phyloP scores from a whole-genome alignment of 2,888 invertebrate genomes.

The Steinernema carpocapsae region DNA sequence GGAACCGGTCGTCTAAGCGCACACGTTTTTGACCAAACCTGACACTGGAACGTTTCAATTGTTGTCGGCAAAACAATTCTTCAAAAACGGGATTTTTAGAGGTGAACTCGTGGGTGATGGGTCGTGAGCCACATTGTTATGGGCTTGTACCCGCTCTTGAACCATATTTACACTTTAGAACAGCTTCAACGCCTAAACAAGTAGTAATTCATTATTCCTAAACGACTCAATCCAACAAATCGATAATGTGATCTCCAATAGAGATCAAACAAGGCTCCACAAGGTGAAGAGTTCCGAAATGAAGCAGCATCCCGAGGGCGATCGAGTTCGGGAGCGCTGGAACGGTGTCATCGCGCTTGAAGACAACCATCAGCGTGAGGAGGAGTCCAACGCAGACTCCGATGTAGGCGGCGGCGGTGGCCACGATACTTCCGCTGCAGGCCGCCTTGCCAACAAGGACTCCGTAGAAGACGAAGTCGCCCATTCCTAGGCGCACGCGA shows the following conservation, averaged over 20 bases:
- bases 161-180: too few species aligned
- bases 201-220: too few species aligned
- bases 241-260: neutral
- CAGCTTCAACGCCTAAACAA: too few species aligned
- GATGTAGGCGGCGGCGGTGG: conserved; percentile 47
- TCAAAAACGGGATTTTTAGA: too few species aligned
- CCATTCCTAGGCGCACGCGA: conserved; percentile 59
- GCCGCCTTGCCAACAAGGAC: conserved; percentile 61
- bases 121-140: too few species aligned
- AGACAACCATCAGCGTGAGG: conserved; percentile 51
- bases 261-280: conserved; percentile 37
- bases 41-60: too few species aligned
- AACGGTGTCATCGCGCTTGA: conserved; percentile 51
- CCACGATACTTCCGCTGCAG: conserved; percentile 48
- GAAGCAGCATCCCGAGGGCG: conserved; percentile 50
- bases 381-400: conserved; percentile 58
- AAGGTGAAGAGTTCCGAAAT: conserved; percentile 45
- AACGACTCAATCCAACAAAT: neutral
- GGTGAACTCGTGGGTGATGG: too few species aligned
- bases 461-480: conserved; percentile 65
- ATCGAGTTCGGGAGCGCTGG: conserved; percentile 60
- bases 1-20: too few species aligned
- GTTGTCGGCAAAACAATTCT: too few species aligned
- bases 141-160: too few species aligned
- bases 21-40: too few species aligned